Evolutionary conservation across 92 coral and sea anemone genomes (phyloP).

Genomic region (Zoanthus sansibaricus): DNA sequence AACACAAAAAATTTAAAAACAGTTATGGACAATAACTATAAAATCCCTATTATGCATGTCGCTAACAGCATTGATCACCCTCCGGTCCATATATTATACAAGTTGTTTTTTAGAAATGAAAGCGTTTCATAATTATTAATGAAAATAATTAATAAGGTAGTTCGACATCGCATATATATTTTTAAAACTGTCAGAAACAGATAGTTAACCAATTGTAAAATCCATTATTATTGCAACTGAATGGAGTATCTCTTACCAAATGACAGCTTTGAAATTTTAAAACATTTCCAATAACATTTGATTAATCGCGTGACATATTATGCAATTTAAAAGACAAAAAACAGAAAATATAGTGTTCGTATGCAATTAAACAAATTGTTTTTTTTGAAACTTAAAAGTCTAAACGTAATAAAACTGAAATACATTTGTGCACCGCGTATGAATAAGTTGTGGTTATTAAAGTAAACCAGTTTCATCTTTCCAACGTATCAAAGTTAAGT

Average conservation of each 20-base stretch:
- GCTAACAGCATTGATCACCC: too few species aligned
- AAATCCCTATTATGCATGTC: too few species aligned
- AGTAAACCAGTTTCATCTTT: background rate
- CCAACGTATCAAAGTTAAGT: background rate
- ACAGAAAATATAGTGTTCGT: background rate
- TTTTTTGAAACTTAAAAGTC: background rate
- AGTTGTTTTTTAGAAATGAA: too few species aligned
- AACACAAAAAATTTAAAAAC: too few species aligned
- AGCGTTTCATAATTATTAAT: too few species aligned
- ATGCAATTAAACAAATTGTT: slow-evolving; percentile 17
- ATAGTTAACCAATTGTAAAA: too few species aligned
- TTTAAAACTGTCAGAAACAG: too few species aligned
- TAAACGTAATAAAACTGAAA: background rate
- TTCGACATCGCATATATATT: too few species aligned
- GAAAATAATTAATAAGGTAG: too few species aligned
- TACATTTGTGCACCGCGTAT: background rate
- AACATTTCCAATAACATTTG: slow-evolving; percentile 25
- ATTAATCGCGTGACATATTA: slow-evolving; percentile 13
- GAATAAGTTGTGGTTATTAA: background rate
- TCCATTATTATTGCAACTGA: too few species aligned
- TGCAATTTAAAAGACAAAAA: background rate
- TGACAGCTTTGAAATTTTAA: slow-evolving; percentile 12
- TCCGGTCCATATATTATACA: too few species aligned
- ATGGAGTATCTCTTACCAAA: background rate
- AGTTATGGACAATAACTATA: too few species aligned